Percentiles rank a stretch among this genome's conserved stretches.
Conservation (phyloP, 1,140 invertebrate species). For the Philopotamus ludificatus region DNA sequence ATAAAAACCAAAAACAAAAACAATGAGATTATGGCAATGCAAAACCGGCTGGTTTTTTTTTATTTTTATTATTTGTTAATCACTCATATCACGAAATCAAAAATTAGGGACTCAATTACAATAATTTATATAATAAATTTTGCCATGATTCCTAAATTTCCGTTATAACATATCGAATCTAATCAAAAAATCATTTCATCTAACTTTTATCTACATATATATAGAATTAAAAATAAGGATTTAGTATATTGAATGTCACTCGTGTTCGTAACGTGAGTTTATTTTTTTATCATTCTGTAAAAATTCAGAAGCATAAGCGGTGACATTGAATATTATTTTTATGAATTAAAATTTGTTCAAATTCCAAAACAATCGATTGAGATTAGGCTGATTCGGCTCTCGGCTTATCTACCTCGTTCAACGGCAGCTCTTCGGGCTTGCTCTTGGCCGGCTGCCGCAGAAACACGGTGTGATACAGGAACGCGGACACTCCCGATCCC, state of each 20-base stretch:
- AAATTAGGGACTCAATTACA: no score
- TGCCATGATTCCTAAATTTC: no score
- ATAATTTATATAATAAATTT: no score
- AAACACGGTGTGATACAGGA: constrained; percentile 63
- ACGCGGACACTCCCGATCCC: constrained; percentile 58
- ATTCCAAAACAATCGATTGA: neutral
- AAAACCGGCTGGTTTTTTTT: no score
- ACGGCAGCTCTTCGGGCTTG: constrained; percentile 21
- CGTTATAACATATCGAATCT: no score
- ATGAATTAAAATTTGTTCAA: neutral
- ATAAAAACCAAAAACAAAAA: neutral
- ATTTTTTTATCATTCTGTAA: neutral
- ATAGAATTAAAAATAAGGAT: no score
- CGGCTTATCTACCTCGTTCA: constrained; percentile 19
- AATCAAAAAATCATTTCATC: no score
- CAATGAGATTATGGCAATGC: no score
- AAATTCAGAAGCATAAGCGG: neutral
- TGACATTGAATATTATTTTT: neutral
- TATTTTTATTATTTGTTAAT: no score
- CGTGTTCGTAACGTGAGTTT: no score
- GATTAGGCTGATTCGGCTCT: constrained; percentile 7
- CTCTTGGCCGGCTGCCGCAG: neutral
- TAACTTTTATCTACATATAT: neutral
- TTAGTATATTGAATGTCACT: no score
- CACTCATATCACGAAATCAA: no score